Conservation (phyloP, 2,113 vertebrate genomes). For the Heterotis niloticus region DNA sequence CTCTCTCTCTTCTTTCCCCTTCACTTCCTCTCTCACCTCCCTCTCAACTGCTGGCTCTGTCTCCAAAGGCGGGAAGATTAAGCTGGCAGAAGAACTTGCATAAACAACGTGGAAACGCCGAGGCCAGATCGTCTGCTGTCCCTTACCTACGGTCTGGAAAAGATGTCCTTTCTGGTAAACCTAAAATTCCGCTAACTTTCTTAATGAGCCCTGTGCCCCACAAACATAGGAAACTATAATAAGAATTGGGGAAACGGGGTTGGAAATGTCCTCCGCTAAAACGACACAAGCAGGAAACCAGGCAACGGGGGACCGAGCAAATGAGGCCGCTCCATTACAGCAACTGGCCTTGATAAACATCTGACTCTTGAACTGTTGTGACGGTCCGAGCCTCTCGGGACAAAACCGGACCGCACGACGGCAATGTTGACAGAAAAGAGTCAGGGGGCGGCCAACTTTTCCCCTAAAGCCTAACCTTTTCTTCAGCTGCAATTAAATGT, state of each 20-base stretch:
- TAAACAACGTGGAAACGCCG: slow-evolving; percentile 43
- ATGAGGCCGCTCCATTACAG: slow-evolving; percentile 15
- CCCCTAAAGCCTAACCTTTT: no score
- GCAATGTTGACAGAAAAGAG: not conserved
- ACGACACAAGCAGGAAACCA: slow-evolving; percentile 1
- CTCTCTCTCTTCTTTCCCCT: not conserved
- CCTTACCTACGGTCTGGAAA: not conserved
- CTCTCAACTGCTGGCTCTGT: slow-evolving; percentile 45
- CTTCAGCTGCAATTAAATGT: no score
- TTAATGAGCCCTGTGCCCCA: not conserved
- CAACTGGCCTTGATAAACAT: not conserved
- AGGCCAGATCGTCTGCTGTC: not conserved
- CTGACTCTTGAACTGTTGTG: not conserved
- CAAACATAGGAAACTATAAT: slow-evolving; percentile 6
- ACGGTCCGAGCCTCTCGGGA: not conserved
- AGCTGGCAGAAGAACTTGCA: slow-evolving; percentile 64
- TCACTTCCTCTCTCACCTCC: not conserved
- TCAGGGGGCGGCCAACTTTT: not conserved
- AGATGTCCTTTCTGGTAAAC: not conserved
- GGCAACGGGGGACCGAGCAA: not conserved
- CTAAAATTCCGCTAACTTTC: not conserved
- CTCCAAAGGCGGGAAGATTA: slow-evolving; percentile 64
- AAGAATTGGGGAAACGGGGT: not conserved
- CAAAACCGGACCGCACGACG: not conserved
- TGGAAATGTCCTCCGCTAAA: not conserved